Evolutionary conservation across 2,888 invertebrate genomes (phyloP), one percentile per base, ranked within the genome.

Genomic region (Thereva nobilitata): DNA sequence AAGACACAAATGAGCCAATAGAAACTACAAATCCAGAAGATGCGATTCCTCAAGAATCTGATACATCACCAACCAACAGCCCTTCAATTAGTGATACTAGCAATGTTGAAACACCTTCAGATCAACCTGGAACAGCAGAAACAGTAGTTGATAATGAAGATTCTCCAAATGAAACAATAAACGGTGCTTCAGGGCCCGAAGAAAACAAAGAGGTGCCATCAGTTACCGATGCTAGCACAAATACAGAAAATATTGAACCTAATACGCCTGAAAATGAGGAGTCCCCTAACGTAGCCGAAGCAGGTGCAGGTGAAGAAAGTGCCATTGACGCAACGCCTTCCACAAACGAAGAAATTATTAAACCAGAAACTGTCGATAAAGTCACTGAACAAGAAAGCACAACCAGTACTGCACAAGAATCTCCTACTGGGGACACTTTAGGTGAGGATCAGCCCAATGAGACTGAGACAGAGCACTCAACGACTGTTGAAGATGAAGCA

Each of bases 301-400:
- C 12, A 54, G 7, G 7, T 5, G 38, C 55, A 41, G 55, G 54
- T 38, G 44, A 55, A 42, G 10, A 55, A 55, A n/a, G 12, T 8
- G 12, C 9, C 23, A 23, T 23, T 23, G 23, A 23, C 2, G 23
- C 23, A 23, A 23, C 23, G 1, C 2, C 23, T 23, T 23, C 23
- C 23, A 23, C 23, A 23, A 23, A 23, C 23, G 23, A 23, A 23
- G 23, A 23, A 23, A 23, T 23, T 23, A 23, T 23, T 23, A 1
- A 1, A 23, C 23, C 23, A 23, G 23, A 23, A 23, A 23, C 23
- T 23, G 23, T 23, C 23, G 23, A 23, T 23, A 23, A 1, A 23
- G 23, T 23, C 23, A 23, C 23, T 23, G 23, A 23, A 23, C 23
- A 23, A 23, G 23, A 23, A 23, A 23, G 1, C 1, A 1, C 23